Conservation (phyloP, 2,888 invertebrate genomes). For the Thereva nobilitata region DNA sequence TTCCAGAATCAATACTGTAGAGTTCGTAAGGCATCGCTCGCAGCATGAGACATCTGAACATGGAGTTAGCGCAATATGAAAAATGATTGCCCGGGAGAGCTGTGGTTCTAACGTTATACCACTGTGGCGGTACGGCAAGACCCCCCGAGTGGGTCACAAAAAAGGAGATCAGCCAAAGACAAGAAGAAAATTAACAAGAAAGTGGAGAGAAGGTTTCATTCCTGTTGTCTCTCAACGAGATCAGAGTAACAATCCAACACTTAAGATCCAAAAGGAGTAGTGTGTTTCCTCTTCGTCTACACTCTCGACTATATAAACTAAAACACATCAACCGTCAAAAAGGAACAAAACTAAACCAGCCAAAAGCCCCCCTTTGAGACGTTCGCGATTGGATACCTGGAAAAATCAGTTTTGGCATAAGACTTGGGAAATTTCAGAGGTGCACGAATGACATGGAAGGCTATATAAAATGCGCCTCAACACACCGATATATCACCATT, state of each 20-base stretch:
- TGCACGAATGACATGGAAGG: slow-evolving; percentile 14
- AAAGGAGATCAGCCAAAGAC: slow-evolving; percentile 38
- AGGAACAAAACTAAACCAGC: slow-evolving; percentile 7
- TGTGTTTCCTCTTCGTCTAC: neutral
- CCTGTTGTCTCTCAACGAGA: slow-evolving; percentile 20
- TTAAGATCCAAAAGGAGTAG: slow-evolving; percentile 10
- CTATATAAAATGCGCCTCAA: neutral
- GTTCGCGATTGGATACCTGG: slow-evolving; percentile 24
- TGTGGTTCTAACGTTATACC: slow-evolving; percentile 24
- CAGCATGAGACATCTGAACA: slow-evolving; percentile 31
- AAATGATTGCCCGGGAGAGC: slow-evolving; percentile 16
- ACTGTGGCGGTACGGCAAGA: slow-evolving; percentile 11
- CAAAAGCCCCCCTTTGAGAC: slow-evolving; percentile 15
- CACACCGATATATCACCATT: neutral
- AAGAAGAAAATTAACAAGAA: slow-evolving; percentile 37
- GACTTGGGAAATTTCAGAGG: slow-evolving; percentile 12
- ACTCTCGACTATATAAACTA: too few species aligned
- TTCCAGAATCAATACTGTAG: slow-evolving; percentile 29
- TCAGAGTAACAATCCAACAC: slow-evolving; percentile 34
- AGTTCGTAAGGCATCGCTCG: slow-evolving; percentile 17
- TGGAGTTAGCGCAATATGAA: slow-evolving; percentile 25
- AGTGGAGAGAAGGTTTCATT: slow-evolving; percentile 23
- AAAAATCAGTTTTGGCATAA: slow-evolving; percentile 18
- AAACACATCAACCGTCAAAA: too few species aligned
- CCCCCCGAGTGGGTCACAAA: slow-evolving; percentile 37